Conservation (phyloP, 2,888 invertebrate species). For the Entomobrya proxima region DNA sequence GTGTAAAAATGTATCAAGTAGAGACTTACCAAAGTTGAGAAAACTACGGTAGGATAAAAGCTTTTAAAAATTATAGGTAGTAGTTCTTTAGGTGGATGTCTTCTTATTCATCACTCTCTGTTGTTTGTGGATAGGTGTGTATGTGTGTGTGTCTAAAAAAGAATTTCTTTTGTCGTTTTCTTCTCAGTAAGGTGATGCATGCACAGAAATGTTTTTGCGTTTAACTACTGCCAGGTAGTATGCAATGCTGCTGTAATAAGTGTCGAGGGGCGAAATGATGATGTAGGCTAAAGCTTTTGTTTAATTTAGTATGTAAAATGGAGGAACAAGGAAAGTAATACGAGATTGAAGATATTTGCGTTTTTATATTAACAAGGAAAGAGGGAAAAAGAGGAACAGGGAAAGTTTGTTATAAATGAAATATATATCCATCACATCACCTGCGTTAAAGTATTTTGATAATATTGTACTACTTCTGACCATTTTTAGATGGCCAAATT, state of each 20-base stretch:
- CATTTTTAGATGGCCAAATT: conserved; percentile 28
- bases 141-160: background rate
- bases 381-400: background rate
- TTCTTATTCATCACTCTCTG: background rate
- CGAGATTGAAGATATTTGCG: conserved; percentile 45
- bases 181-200: conserved; percentile 26
- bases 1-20: conserved; percentile 46
- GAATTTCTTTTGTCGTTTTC: conserved; percentile 15
- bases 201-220: conserved; percentile 8
- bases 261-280: conserved; percentile 15
- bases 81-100: background rate
- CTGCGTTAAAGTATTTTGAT: conserved; percentile 19
- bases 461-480: conserved; percentile 6
- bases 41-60: conserved; percentile 34
- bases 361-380: background rate
- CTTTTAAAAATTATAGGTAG: conserved; percentile 27
- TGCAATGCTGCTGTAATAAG: conserved; percentile 1
- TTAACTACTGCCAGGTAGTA: conserved; percentile 13
- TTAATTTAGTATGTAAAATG: conserved; percentile 51
- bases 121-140: background rate
- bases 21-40: conserved; percentile 31
- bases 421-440: background rate
- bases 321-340: conserved; percentile 42
- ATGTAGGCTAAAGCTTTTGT: conserved; percentile 36
- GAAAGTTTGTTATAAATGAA: conserved; percentile 21